Base-by-base conservation (phyloP, 1,140 invertebrate genomes). In the Eumaeus atala region DNA sequence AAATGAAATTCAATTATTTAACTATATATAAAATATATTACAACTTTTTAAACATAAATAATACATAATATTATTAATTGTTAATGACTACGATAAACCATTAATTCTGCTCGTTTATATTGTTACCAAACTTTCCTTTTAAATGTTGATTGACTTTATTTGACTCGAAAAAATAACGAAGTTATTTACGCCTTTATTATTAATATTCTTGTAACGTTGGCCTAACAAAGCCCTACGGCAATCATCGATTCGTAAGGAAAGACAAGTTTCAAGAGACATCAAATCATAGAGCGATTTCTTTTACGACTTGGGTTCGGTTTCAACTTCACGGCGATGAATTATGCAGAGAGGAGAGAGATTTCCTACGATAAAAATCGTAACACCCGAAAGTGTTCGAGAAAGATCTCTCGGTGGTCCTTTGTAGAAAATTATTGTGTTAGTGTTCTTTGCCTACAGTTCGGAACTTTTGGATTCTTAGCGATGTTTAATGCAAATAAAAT, bases 241-340 rank as follows among this genome's bases (percentile, higher is more conserved):
- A 62, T 67, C 71, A 77, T 74, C 67, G 72, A 74, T 81, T 77
- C 75, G 65, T 52, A 80, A 77, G 73, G 72, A 76, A 74, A 73
- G 76, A 74, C 77, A 74, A 81, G 76, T 81, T 80, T 63, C 66
- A 74, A 67, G 79, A 85, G 82, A 85, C 74, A 84, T 76, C 78
- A 79, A 84, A 86, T 86, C 83, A 83, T 84, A 84, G 79, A 86
- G 73, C 83, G 77, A 84, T 86, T 84, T 81, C 80, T 86, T 86
- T 84, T 86, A 86, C 80, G 80, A 82, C 79, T 86, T 80, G 67
- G 79, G 77, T 86, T 86, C 71, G 83, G 76, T 86, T 86, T 86
- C 80, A 84, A 86, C 83, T 86, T 82, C 80, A 83, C 76, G 76
- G 73, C 76, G 74, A 86, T 86, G 80, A 84, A 86, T 86, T 84